Evolutionary conservation across 2,888 invertebrate species (phyloP).

Genomic region (Camptogramma bilineatum): DNA sequence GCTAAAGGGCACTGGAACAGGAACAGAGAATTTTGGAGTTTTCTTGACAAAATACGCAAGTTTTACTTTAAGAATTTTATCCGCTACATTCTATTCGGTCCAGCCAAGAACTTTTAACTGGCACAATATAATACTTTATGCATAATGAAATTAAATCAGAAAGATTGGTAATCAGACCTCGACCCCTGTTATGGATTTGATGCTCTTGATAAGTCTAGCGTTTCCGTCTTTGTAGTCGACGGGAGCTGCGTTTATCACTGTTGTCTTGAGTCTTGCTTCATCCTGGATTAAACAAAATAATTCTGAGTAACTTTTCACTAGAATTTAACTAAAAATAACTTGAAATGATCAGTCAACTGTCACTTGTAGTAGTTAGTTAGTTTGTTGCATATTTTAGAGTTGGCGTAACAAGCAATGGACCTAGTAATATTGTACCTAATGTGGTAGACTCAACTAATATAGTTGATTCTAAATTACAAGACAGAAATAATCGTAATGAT

Average conservation of each 20-base stretch:
- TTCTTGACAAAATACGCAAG: constrained; percentile 1
- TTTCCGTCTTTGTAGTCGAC: constrained; percentile 92
- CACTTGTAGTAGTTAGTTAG: too few species aligned
- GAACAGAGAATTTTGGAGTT: background rate
- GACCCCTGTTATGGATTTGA: constrained; percentile 87
- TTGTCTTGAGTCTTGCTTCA: constrained; percentile 91
- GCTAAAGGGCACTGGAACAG: background rate
- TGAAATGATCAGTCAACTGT: too few species aligned
- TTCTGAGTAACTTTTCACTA: background rate
- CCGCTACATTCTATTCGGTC: constrained; percentile 5
- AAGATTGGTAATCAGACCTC: constrained; percentile 56
- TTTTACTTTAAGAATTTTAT: constrained; percentile 3
- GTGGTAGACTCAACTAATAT: too few species aligned
- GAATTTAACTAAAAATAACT: background rate
- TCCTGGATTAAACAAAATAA: constrained; percentile 83
- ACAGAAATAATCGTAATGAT: too few species aligned
- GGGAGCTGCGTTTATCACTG: constrained; percentile 88
- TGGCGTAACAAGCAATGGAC: too few species aligned
- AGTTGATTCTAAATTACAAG: too few species aligned
- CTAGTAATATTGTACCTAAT: too few species aligned
- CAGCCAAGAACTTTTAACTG: constrained; percentile 4
- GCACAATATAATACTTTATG: background rate
- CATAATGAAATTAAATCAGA: constrained; percentile 3
- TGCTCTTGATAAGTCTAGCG: constrained; percentile 88
- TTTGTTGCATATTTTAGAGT: too few species aligned